phyloP scores from a whole-genome alignment of 2,797 vertebrate genomes.

The Brotula barbata region DNA sequence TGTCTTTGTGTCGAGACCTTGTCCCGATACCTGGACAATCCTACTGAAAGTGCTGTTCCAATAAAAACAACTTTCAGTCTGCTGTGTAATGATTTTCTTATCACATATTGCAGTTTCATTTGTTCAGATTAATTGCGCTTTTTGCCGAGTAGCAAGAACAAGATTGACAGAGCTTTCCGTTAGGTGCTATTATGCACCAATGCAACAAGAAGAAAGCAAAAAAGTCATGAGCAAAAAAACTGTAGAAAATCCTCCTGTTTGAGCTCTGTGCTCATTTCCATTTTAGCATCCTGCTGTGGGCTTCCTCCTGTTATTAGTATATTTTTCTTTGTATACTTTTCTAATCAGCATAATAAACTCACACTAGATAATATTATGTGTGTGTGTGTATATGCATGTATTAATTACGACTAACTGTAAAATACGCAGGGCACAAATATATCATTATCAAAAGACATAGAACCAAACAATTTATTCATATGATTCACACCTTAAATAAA shows the following conservation, averaged over 20 bases:
- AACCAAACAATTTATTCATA: too few relatives aligned
- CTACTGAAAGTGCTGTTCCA: constrained; percentile 8
- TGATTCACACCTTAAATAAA: too few relatives aligned
- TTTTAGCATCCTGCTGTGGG: constrained; percentile 5
- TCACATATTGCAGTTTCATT: neutral
- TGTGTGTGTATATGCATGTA: neutral
- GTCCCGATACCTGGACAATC: constrained; percentile 6
- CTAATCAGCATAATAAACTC: constrained; percentile 21
- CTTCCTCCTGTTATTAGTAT: constrained; percentile 5
- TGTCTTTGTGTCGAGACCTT: neutral
- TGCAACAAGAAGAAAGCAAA: too few relatives aligned
- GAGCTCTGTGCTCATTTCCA: neutral
- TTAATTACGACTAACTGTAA: neutral
- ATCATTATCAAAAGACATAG: too few relatives aligned
- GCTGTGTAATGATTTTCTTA: neutral
- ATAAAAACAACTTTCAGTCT: constrained; percentile 1
- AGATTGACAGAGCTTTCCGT: neutral
- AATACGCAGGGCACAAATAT: too few relatives aligned
- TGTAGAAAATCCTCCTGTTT: too few relatives aligned
- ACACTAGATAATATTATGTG: neutral
- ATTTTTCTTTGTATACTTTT: constrained; percentile 17
- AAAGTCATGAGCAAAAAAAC: too few relatives aligned
- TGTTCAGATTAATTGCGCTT: neutral
- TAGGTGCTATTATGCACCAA: neutral
- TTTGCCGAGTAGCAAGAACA: neutral